These are phyloP conservation scores for Macrophya alboannulata DNA, from an alignment of 2,888 invertebrate species.

Conservation along the genomic window DNA sequence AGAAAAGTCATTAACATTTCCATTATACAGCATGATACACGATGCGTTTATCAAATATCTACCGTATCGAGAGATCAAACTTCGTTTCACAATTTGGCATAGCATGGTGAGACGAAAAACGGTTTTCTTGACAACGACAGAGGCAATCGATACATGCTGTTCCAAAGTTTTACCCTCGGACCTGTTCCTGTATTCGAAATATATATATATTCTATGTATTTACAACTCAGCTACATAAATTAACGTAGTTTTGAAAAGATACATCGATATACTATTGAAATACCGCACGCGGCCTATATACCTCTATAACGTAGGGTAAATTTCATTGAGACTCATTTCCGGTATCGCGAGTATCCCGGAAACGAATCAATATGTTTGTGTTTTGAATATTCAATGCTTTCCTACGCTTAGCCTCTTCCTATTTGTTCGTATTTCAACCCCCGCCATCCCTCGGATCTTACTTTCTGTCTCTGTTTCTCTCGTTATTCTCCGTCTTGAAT, in stretches of 20 bases:
- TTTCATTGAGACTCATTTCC: conserved; percentile 27
- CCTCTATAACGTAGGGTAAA: neutral
- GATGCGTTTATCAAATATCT: neutral
- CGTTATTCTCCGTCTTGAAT: neutral
- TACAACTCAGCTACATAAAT: neutral
- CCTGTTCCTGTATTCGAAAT: neutral
- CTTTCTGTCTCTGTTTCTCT: neutral
- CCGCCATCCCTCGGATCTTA: neutral
- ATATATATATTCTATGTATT: neutral
- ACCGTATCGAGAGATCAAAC: neutral
- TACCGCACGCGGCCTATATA: neutral
- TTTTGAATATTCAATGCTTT: conserved; percentile 46
- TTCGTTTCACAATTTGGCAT: neutral
- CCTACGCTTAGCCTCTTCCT: neutral
- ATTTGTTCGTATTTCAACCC: neutral
- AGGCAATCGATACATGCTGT: conserved; percentile 34
- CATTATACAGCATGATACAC: too few relatives aligned
- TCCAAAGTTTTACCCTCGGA: conserved; percentile 28
- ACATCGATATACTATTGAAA: neutral
- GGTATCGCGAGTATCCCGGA: conserved; percentile 6
- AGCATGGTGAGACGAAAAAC: neutral
- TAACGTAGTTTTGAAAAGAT: neutral
- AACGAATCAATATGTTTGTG: conserved; percentile 38
- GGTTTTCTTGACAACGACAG: conserved; percentile 27
- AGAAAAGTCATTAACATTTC: too few relatives aligned